Base-by-base conservation (phyloP, 64 coral and sea anemone species). In the Pachyseris speciosa region DNA sequence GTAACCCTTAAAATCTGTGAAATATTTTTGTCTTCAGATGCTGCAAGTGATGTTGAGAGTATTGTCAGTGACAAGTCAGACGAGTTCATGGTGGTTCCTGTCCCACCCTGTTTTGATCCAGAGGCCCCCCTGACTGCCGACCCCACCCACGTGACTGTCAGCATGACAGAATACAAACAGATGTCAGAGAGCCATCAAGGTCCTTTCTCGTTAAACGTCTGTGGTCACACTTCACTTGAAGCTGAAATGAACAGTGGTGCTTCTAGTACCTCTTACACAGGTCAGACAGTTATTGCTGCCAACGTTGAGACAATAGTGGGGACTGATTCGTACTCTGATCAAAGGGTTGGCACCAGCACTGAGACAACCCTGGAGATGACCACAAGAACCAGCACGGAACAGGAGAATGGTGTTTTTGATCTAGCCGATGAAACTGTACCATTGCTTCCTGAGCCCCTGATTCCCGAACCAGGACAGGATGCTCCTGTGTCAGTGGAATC, bases 101-200 rank as follows among this genome's bases (percentile, higher is more conserved):
- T 97, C 72, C 95, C 95, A 43, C 79, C 95, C 40, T 97, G 95
- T 40, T 97, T 97, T 65, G 61, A 89, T 44, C 90, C 95, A 70
- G 86, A 96, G 59, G 63, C 74, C 9, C 86, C 95, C 31, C 87
- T 96, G n/a, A 69, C 72, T 61, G 43, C 91, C 78, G 72, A 85
- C 1, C 95, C 95, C 13, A 43, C 66, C 34, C 78, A 80, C 24
- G 80, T 84, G 28, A 87, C 48, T 29, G 41, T 90, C 15, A 77
- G 78, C 27, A 75, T 48, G 4, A 77, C 29, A 29, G 79, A 94
- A 33, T 90, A 75, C 37, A 50, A 26, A 38, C 69, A 76, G 19
- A 29, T 87, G 83, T 38, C 72, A 19, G 73, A 78, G 34, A 81
- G 77, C 39, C 77, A 81, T 33, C 77, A 63, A 19, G 51, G 48